These are phyloP conservation scores for Panopea generosa DNA, from an alignment of 2,888 invertebrate species.

Conservation along the genomic window DNA sequence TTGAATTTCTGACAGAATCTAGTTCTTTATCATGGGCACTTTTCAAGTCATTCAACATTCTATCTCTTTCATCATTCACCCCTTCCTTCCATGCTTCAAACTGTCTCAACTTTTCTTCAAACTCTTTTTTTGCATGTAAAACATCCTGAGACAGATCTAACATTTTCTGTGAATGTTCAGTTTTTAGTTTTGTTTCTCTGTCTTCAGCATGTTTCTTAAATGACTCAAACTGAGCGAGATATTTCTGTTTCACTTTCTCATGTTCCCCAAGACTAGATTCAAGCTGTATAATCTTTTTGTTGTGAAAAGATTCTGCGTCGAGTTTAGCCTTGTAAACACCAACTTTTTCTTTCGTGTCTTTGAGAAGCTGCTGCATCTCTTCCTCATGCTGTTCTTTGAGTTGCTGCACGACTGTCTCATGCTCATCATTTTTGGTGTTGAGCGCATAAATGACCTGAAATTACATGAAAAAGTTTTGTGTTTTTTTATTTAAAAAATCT, in stretches of 20 bases:
- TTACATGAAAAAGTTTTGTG: not conserved
- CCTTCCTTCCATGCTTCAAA: constrained; percentile 76
- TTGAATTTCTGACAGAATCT: constrained; percentile 71
- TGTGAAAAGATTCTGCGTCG: constrained; percentile 71
- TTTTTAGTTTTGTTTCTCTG: constrained; percentile 74
- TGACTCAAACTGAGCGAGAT: constrained; percentile 75
- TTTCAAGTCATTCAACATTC: constrained; percentile 72
- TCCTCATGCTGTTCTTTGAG: constrained; percentile 84
- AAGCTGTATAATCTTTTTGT: constrained; percentile 72
- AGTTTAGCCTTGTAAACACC: constrained; percentile 74
- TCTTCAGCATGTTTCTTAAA: constrained; percentile 76
- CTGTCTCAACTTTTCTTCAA: constrained; percentile 79
- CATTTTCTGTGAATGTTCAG: constrained; percentile 79
- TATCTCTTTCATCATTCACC: constrained; percentile 76
- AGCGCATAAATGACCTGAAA: constrained; percentile 85
- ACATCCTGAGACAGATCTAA: constrained; percentile 81
- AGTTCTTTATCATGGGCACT: constrained; percentile 77
- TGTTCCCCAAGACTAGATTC: constrained; percentile 76
- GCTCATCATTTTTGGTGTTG: constrained; percentile 85
- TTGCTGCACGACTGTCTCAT: constrained; percentile 81
- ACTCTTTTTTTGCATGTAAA: constrained; percentile 78
- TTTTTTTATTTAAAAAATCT: not conserved
- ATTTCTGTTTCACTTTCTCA: constrained; percentile 71
- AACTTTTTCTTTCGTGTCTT: constrained; percentile 82
- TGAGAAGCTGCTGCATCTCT: constrained; percentile 81